phyloP scores from a whole-genome alignment of 2,797 vertebrate genomes.

The Falco concolor region DNA sequence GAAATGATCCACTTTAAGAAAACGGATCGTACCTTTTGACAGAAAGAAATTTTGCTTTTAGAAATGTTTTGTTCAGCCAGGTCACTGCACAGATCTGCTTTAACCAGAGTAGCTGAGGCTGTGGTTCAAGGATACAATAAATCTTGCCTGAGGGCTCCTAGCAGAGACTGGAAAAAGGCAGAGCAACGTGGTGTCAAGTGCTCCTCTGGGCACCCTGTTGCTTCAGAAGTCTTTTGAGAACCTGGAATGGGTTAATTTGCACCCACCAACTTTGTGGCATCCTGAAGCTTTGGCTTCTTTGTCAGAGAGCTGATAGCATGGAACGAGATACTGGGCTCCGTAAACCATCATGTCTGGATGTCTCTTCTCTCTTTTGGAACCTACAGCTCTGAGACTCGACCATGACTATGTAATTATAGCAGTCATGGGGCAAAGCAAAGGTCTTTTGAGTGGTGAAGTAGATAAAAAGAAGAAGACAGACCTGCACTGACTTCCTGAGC shows the following conservation, averaged over 20 bases:
- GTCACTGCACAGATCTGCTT: not conserved
- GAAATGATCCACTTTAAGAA: not conserved
- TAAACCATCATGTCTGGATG: not conserved
- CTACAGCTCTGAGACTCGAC: not conserved
- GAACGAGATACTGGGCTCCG: not conserved
- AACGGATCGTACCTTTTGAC: not conserved
- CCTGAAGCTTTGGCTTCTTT: not conserved
- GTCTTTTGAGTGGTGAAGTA: not conserved
- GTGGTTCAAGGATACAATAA: not conserved
- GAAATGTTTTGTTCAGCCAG: not conserved
- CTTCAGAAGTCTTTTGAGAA: not conserved
- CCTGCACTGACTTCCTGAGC: not conserved
- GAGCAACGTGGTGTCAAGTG: not conserved
- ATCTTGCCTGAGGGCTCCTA: not conserved
- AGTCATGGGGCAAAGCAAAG: not conserved
- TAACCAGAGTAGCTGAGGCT: not conserved
- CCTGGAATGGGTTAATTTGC: not conserved
- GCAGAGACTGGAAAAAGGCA: not conserved
- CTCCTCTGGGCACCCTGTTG: not conserved
- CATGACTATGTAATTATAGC: not conserved
- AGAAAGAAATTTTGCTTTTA: not conserved
- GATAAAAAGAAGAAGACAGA: not conserved
- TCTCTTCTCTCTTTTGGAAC: not conserved
- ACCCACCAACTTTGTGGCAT: not conserved
- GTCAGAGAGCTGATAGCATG: not conserved